Evolutionary conservation across 2,797 vertebrate species (phyloP), one percentile per base, ranked within the genome.

Genomic region (Odontamblyopus lacepedii): DNA sequence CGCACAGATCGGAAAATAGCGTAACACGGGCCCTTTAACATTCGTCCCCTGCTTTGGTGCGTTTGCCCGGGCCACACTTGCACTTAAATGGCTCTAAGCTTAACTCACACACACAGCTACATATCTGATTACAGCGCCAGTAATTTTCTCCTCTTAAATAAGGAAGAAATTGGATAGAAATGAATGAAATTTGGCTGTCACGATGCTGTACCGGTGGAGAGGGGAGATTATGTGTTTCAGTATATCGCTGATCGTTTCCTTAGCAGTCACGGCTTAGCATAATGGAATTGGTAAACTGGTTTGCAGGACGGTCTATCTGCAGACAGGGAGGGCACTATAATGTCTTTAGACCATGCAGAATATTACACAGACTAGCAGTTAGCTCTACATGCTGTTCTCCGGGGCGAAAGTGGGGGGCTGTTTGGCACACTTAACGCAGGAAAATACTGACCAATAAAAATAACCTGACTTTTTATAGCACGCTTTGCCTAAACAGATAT

Each of bases 211-310:
- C 92, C 91, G 93, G 92, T 89, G 91, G 88, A 89, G 90, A 86
- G 73, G 80, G 90, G 91, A 95, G 94, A 95, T 95, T 95, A 94
- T 93, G 93, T 93, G 89, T 93, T 94, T 93, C 91, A 91, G 87
- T 92, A 93, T 94, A 95, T 95, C 94, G 89, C 94, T 94, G 92
- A 94, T 95, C 94, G 93, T 93, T 92, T 91, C 84, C 88, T 86
- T 11, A 19, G 16, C 60, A 19, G 30, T 35, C 60, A 38, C 87
- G 19, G 94, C 93, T 95, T 94, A 95, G 93, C 94, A 95, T 95
- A 95, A 95, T 95, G 93, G 94, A 94, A 94, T 94, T 93, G 87
- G 93, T 94, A 95, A 95, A 95, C 93, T 95, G 94, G 93, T 94
- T 94, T 93, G 91, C 92, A 90, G 92, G 91, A 91, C 86, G 73